phyloP scores from a whole-genome alignment of 2,113 vertebrate genomes.

The Coryphaenoides rupestris region DNA sequence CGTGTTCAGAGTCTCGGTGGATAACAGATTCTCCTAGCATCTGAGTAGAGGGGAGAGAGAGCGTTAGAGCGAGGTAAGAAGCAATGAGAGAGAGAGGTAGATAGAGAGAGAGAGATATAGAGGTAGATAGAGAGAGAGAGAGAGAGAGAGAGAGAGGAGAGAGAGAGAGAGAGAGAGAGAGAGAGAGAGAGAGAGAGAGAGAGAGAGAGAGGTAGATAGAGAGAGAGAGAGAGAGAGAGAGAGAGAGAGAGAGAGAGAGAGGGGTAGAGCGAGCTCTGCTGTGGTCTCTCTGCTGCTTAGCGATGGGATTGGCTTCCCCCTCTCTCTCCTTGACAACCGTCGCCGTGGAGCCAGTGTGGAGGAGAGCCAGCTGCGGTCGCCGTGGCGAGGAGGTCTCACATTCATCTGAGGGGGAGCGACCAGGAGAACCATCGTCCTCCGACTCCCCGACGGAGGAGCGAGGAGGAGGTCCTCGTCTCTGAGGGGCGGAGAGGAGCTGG shows the following conservation, averaged over 20 bases:
- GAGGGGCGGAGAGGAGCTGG: constrained; percentile 32
- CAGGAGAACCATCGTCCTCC: constrained; percentile 27
- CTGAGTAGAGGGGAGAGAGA: neutral
- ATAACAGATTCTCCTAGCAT: constrained; percentile 23
- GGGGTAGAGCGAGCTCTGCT: neutral
- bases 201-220: constrained; percentile 28
- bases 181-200: neutral
- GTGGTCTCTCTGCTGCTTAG: neutral
- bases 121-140: neutral
- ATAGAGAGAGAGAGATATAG: constrained; percentile 24
- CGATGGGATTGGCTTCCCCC: neutral
- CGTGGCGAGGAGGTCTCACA: constrained; percentile 22
- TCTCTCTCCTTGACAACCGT: constrained; percentile 19
- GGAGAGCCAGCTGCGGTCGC: constrained; percentile 52
- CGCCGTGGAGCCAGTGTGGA: constrained; percentile 30
- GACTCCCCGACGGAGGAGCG: too few species aligned
- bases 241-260: neutral
- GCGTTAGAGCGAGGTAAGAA: neutral
- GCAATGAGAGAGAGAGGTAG: constrained; percentile 11
- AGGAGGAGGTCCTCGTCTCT: constrained; percentile 14
- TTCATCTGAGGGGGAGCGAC: constrained; percentile 17
- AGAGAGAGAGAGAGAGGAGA: constrained; percentile 10
- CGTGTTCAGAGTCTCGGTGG: constrained; percentile 4
- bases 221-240: constrained; percentile 21
- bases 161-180: constrained; percentile 24